Conservation (phyloP, 2,888 invertebrate species). For the Clostera curtula region DNA sequence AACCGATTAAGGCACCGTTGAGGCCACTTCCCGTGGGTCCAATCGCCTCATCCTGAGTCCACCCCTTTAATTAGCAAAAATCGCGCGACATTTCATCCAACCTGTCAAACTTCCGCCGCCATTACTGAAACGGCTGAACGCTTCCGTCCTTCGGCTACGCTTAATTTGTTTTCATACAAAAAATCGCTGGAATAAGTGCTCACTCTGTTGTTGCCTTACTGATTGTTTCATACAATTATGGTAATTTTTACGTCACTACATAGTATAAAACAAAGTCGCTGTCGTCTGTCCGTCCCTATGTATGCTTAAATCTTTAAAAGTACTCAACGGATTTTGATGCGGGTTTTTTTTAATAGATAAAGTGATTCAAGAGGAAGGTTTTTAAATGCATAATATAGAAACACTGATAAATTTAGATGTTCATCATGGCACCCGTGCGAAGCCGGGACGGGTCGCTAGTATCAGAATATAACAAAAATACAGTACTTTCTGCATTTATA, state of each 20-base stretch:
- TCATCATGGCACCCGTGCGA: too few relatives aligned
- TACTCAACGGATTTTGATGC: too few relatives aligned
- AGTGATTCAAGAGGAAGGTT: too few relatives aligned
- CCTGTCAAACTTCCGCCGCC: constrained; percentile 62
- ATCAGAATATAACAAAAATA: too few relatives aligned
- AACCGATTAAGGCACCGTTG: constrained; percentile 13
- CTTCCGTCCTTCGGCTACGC: constrained; percentile 30
- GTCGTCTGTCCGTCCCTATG: too few relatives aligned
- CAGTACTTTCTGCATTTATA: too few relatives aligned
- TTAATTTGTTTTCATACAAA: constrained; percentile 65
- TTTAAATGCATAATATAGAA: too few relatives aligned
- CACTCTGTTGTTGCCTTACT: constrained; percentile 5
- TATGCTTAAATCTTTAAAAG: too few relatives aligned
- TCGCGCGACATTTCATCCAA: constrained; percentile 66
- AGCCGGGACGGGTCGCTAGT: too few relatives aligned
- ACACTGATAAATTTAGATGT: too few relatives aligned
- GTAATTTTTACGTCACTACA: background rate
- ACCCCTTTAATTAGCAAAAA: constrained; percentile 67
- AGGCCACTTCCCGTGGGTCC: constrained; percentile 6
- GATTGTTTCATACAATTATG: background rate
- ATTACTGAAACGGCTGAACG: constrained; percentile 52
- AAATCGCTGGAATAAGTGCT: constrained; percentile 53
- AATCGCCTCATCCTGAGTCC: constrained; percentile 16
- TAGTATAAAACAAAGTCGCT: too few relatives aligned
- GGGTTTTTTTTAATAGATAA: too few relatives aligned